These are phyloP conservation scores for Tetraodon nigroviridis DNA, from an alignment of 2,113 vertebrate species.

Conservation along the genomic window DNA sequence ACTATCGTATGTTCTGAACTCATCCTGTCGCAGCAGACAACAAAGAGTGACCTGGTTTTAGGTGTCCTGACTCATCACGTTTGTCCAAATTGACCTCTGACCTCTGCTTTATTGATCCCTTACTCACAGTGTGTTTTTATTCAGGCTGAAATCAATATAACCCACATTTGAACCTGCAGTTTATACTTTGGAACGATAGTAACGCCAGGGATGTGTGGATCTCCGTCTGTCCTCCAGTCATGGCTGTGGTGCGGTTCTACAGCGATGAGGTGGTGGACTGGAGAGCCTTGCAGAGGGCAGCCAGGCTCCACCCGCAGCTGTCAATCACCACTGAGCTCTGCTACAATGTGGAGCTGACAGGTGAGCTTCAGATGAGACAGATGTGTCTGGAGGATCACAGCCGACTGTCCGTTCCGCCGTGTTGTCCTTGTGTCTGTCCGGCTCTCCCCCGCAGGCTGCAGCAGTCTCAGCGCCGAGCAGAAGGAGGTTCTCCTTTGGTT, in stretches of 20 bases:
- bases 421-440: background rate
- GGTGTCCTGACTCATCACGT: background rate
- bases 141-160: background rate
- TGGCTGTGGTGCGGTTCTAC: constrained; percentile 79
- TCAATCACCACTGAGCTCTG: constrained; percentile 77
- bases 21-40: constrained; percentile 1
- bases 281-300: constrained; percentile 54
- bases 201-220: background rate
- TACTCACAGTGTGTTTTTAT: background rate
- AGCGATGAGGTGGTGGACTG: constrained; percentile 62
- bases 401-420: background rate
- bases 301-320: constrained; percentile 64
- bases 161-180: background rate
- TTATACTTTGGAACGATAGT: constrained; percentile 7
- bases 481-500: constrained; percentile 79
- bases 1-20: no score
- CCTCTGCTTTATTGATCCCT: constrained; percentile 6
- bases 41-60: constrained; percentile 12
- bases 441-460: constrained; percentile 55
- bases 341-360: constrained; percentile 86
- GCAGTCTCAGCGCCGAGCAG: constrained; percentile 63
- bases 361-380: constrained; percentile 56
- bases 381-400: background rate
- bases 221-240: constrained; percentile 48
- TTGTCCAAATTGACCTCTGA: constrained; percentile 5